Conservation (phyloP, 2,797 vertebrate species). For the Clarias fuscus region DNA sequence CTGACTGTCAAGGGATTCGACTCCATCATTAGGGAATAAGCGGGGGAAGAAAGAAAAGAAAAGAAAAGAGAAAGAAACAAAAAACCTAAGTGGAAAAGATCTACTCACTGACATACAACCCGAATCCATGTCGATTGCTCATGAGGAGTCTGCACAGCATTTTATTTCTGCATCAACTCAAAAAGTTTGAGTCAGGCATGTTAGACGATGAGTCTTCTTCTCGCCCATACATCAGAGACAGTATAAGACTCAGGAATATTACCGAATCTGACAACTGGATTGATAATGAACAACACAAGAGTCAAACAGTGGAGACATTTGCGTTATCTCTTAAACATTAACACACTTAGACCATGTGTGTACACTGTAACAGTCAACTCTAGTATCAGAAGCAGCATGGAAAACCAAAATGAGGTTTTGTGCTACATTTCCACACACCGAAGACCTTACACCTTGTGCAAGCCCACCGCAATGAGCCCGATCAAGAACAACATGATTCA, state of each 20-base stretch:
- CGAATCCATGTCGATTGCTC: background rate
- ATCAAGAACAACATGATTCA: background rate
- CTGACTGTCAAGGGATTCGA: background rate
- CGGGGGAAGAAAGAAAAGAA: too few species aligned
- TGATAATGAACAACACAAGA: background rate
- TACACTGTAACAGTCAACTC: background rate
- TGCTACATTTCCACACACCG: background rate
- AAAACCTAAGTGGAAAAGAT: background rate
- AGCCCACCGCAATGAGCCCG: background rate
- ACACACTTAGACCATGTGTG: background rate
- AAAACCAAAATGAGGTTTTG: background rate
- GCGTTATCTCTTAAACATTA: background rate
- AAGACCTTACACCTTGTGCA: background rate
- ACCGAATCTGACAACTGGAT: background rate
- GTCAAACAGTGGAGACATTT: background rate
- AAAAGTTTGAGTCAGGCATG: background rate
- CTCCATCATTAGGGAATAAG: background rate
- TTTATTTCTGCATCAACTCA: background rate
- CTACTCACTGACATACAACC: background rate
- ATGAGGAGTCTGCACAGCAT: background rate
- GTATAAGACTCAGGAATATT: background rate
- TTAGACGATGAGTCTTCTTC: background rate
- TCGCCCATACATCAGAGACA: background rate
- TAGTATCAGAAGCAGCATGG: background rate
- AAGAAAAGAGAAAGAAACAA: background rate